Conservation (phyloP, 2,113 vertebrate genomes). For the Pipa parva region DNA sequence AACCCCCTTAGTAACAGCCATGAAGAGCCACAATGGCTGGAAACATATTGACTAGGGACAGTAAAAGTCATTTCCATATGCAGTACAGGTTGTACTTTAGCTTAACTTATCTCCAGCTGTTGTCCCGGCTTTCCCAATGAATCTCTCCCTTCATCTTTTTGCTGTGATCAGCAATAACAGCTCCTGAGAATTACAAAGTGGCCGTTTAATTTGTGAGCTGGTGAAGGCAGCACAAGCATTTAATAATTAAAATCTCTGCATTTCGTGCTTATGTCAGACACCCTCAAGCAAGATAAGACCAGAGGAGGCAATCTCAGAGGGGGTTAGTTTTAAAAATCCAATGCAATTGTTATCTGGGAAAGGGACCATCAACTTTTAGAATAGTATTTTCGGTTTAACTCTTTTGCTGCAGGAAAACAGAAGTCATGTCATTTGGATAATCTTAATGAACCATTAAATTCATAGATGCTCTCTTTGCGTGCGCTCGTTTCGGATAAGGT, state of each 20-base stretch:
- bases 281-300: constrained; percentile 26
- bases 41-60: too few species aligned
- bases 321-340: neutral
- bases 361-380: neutral
- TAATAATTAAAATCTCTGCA: constrained; percentile 36
- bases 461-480: too few species aligned
- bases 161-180: constrained; percentile 25
- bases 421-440: too few species aligned
- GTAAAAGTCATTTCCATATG: too few species aligned
- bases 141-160: constrained; percentile 25
- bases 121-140: constrained; percentile 3
- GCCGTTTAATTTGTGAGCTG: constrained; percentile 28
- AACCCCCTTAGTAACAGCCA: too few species aligned
- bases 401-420: neutral
- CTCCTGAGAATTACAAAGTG: constrained; percentile 30
- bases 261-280: constrained; percentile 38
- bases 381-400: constrained; percentile 3
- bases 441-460: too few species aligned
- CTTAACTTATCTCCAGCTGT: neutral
- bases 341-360: neutral
- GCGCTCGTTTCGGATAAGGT: too few species aligned
- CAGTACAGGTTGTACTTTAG: too few species aligned
- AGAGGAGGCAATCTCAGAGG: neutral
- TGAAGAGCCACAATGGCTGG: too few species aligned
- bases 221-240: constrained; percentile 22